Evolutionary conservation across 2,797 vertebrate species (phyloP).

Genomic region (Crocidura indochinensis): DNA sequence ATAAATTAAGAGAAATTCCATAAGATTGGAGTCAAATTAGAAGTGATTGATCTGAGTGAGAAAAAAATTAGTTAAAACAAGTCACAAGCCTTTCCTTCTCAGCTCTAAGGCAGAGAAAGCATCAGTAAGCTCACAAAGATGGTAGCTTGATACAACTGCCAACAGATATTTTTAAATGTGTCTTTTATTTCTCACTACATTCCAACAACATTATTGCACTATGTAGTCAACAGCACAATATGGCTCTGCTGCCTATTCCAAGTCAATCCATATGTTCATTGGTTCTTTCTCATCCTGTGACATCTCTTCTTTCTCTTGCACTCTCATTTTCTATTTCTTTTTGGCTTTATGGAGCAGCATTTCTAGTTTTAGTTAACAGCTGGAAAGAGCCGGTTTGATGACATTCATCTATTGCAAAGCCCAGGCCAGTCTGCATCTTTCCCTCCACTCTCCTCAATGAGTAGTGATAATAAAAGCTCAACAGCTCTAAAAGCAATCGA

Average conservation of each 20-base stretch:
- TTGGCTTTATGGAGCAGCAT: constrained; percentile 82
- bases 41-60: background rate
- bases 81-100: background rate
- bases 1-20: constrained; percentile 28
- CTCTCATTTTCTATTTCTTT: constrained; percentile 32
- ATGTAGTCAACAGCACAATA: constrained; percentile 60
- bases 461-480: constrained; percentile 87
- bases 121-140: constrained; percentile 36
- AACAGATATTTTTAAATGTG: constrained; percentile 58
- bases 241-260: constrained; percentile 60
- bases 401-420: constrained; percentile 81
- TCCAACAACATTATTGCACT: constrained; percentile 27
- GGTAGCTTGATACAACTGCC: constrained; percentile 26
- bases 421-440: constrained; percentile 86
- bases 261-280: constrained; percentile 56
- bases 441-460: constrained; percentile 82
- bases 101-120: constrained; percentile 40
- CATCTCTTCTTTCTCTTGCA: constrained; percentile 22
- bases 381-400: constrained; percentile 88
- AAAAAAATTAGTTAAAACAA: constrained; percentile 23
- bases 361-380: constrained; percentile 85
- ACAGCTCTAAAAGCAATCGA: constrained; percentile 89
- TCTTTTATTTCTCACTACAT: constrained; percentile 61
- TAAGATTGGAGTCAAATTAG: constrained; percentile 37
- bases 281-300: background rate